Percentiles rank a stretch among this genome's conserved stretches.
phyloP scores from a whole-genome alignment of 2,888 invertebrate genomes.

The Exocentrus adspersus region DNA sequence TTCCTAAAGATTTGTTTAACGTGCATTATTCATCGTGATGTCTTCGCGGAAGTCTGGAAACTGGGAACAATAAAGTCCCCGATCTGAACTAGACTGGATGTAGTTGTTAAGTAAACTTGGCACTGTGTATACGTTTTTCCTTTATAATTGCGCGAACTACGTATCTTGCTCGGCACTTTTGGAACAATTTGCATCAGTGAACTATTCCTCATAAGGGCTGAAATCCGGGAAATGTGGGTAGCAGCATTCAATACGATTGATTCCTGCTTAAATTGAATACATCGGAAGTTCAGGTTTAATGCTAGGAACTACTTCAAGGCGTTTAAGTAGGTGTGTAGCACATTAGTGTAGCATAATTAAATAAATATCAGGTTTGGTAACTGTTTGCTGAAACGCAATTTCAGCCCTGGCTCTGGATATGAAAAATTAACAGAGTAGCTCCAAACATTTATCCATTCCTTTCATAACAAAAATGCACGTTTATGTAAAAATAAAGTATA shows the following conservation, averaged over 20 bases:
- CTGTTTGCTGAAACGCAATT: too few relatives aligned
- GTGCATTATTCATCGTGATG: not conserved
- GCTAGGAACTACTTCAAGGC: not conserved
- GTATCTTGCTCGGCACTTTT: constrained; percentile 6
- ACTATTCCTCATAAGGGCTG: constrained; percentile 13
- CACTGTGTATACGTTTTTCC: not conserved
- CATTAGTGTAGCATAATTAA: too few relatives aligned
- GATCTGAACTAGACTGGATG: not conserved
- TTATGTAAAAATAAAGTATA: not conserved
- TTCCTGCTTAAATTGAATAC: constrained; percentile 21
- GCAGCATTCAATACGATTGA: constrained; percentile 17
- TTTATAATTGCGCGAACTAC: not conserved
- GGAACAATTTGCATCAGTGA: constrained; percentile 12
- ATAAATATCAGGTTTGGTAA: too few relatives aligned
- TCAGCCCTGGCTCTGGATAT: too few relatives aligned
- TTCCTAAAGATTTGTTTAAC: not conserved
- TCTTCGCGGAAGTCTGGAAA: not conserved
- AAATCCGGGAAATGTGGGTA: constrained; percentile 12
- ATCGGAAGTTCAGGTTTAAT: constrained; percentile 14
- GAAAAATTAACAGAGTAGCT: too few relatives aligned
- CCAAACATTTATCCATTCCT: too few relatives aligned
- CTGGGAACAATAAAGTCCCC: not conserved
- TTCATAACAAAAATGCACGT: not conserved
- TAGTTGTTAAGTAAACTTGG: not conserved
- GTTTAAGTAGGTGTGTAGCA: too few relatives aligned